Evolutionary conservation across 1,140 invertebrate genomes (phyloP).

Genomic region (Diorhabda sublineata): DNA sequence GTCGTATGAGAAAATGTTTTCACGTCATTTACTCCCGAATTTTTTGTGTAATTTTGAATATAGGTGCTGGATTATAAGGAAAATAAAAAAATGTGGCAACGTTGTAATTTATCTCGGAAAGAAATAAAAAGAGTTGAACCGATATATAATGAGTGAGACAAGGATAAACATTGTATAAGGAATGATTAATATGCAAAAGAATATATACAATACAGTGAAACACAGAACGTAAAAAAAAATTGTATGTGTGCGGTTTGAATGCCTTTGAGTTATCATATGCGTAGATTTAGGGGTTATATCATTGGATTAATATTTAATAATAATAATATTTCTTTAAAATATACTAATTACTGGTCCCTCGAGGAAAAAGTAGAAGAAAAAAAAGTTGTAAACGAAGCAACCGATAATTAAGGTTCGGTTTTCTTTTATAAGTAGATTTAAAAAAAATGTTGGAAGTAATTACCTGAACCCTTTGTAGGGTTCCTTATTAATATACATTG

Average conservation of each 20-base stretch:
- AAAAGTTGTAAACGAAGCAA: slow-evolving; percentile 12
- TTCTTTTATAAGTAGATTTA: slow-evolving; percentile 3
- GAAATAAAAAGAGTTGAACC: slow-evolving; percentile 22
- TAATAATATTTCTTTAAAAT: too few species aligned
- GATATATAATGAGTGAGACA: slow-evolving; percentile 22
- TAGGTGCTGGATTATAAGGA: too few species aligned
- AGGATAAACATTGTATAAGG: slow-evolving; percentile 7
- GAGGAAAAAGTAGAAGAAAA: background rate
- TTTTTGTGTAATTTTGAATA: too few species aligned
- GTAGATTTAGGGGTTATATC: background rate
- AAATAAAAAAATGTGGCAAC: background rate
- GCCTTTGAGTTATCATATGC: background rate
- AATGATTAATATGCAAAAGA: slow-evolving; percentile 33
- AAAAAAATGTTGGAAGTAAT: slow-evolving; percentile 11
- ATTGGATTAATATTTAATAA: too few species aligned
- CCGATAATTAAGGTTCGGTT: slow-evolving; percentile 11
- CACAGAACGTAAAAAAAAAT: slow-evolving; percentile 23
- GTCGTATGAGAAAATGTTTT: too few species aligned
- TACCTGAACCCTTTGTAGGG: slow-evolving; percentile 19
- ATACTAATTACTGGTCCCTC: too few species aligned
- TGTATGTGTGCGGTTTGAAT: slow-evolving; percentile 9
- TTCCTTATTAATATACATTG: slow-evolving; percentile 19
- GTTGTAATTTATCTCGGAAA: slow-evolving; percentile 11
- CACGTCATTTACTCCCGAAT: too few species aligned
- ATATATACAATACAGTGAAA: slow-evolving; percentile 28